Conservation (phyloP, 2,888 invertebrate species). For the Drosophila paramelanica region DNA sequence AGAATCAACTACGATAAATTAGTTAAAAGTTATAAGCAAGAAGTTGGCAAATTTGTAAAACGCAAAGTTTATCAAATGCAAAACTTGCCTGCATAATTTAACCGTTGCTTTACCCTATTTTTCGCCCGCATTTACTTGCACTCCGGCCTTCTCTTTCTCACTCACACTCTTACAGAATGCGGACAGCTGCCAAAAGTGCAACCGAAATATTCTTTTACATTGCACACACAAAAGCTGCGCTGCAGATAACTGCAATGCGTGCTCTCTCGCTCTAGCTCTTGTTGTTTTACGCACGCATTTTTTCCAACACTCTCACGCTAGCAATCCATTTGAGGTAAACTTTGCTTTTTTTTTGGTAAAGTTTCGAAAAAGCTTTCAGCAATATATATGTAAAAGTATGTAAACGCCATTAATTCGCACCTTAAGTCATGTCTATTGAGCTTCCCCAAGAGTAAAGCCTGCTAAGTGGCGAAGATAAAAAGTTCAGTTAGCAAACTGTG, state of each 20-base stretch:
- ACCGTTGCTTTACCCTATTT: slow-evolving; percentile 32
- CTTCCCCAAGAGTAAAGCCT: slow-evolving; percentile 10
- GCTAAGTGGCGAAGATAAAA: slow-evolving; percentile 33
- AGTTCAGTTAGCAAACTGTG: slow-evolving; percentile 31
- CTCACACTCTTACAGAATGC: slow-evolving; percentile 5
- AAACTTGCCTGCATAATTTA: slow-evolving; percentile 46
- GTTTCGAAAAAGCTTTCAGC: slow-evolving; percentile 14
- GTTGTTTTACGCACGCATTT: slow-evolving; percentile 4
- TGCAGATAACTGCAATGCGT: slow-evolving; percentile 23
- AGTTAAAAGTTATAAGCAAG: slow-evolving; percentile 26
- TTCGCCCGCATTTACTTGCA: slow-evolving; percentile 11
- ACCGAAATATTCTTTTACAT: slow-evolving; percentile 26
- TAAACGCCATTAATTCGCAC: slow-evolving; percentile 28
- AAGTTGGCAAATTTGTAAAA: slow-evolving; percentile 30
- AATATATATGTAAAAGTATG: slow-evolving; percentile 9
- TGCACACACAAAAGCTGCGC: slow-evolving; percentile 21
- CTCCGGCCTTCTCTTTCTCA: not conserved
- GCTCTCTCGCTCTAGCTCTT: not conserved
- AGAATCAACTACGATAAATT: slow-evolving; percentile 21
- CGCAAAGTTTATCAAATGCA: slow-evolving; percentile 26
- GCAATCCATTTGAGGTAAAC: slow-evolving; percentile 11
- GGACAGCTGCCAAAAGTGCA: slow-evolving; percentile 44
- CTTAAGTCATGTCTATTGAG: slow-evolving; percentile 42
- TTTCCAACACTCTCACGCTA: slow-evolving; percentile 2
- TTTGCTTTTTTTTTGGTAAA: slow-evolving; percentile 10